These are phyloP conservation scores for Antheraea yamamai DNA, from an alignment of 2,888 invertebrate species.

Conservation along the genomic window DNA sequence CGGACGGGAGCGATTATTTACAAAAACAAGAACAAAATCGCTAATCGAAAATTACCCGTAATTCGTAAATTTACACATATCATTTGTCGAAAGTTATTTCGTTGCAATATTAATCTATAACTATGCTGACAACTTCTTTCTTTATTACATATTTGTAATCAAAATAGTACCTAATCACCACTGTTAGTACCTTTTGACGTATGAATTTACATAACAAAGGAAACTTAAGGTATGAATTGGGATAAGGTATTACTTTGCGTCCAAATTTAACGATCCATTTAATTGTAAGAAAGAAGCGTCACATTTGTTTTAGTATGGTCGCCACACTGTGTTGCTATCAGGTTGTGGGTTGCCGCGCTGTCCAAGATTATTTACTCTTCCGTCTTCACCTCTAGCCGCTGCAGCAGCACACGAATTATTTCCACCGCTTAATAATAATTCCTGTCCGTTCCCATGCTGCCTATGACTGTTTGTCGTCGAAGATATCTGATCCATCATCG, in stretches of 20 bases:
- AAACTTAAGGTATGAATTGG: background rate
- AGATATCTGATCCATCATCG: constrained; percentile 89
- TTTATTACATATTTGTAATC: constrained; percentile 17
- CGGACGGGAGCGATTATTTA: constrained; percentile 71
- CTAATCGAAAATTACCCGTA: constrained; percentile 46
- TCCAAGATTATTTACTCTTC: constrained; percentile 78
- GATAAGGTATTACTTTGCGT: background rate
- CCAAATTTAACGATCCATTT: background rate
- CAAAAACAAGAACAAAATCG: constrained; percentile 39
- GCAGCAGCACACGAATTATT: constrained; percentile 80
- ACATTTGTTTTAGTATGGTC: constrained; percentile 84
- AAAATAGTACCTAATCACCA: background rate
- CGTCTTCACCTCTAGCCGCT: constrained; percentile 81
- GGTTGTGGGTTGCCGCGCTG: constrained; percentile 84
- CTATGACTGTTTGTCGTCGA: constrained; percentile 84
- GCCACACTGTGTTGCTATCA: constrained; percentile 87
- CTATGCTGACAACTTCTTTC: constrained; percentile 44
- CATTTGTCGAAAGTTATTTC: constrained; percentile 55
- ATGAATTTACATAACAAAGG: background rate
- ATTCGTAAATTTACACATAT: constrained; percentile 48
- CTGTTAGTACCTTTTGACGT: background rate
- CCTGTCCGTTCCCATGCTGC: constrained; percentile 70
- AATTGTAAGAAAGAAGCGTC: constrained; percentile 45
- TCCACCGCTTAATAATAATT: constrained; percentile 80
- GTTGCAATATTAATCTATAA: constrained; percentile 50